Evolutionary conservation across 2,797 vertebrate species (phyloP), one percentile per base, ranked within the genome.

Genomic region (Oceanodroma leucorhoa): DNA sequence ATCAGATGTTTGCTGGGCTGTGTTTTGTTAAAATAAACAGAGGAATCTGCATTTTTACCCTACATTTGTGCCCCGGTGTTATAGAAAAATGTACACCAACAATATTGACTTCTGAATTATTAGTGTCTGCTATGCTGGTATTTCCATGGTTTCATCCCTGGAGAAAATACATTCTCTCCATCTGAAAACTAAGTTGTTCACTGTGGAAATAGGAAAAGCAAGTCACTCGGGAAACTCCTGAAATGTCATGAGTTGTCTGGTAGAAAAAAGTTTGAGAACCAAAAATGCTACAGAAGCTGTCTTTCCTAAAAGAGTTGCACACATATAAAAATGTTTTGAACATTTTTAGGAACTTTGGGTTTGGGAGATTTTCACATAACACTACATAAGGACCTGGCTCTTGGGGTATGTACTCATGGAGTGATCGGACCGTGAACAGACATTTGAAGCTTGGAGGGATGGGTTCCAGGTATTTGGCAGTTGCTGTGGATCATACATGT

Each of bases 11-110:
- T 80, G 14, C 51, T 54, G 60, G 46, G 8, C 27, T 71, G 7
- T 46, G 27, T 48, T 94, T 81, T 70, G 20, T 64, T 83, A 27
- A 90, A 82, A 87, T 62, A 82, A 91, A 55, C 5, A 77, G 22
- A 55, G 45, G 32, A 15, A 58, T 51, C 45, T 66, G 14, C 26
- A 70, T 60, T 90, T 87, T 71, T 53, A 61, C 27, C 48, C 10
- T 70, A 7, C 0, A 3, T 67, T 65, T 70, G 20, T 77, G 48
- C 16, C 14, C 2, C 21, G 20, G 26, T 78, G 18, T 62, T 78
- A 40, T 0, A 83, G 43, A 80, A 90, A 89, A 88, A 48, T 19
- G 4, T 34, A 5, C 23, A 77, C 20, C 51, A 60, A 43, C 18
- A 62, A 27, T 60, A 70, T 14, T 46, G 46, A 51, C 38, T 70